These are phyloP conservation scores for Sylvilagus bachmani DNA, from an alignment of 2,113 vertebrate genomes.

Conservation along the genomic window DNA sequence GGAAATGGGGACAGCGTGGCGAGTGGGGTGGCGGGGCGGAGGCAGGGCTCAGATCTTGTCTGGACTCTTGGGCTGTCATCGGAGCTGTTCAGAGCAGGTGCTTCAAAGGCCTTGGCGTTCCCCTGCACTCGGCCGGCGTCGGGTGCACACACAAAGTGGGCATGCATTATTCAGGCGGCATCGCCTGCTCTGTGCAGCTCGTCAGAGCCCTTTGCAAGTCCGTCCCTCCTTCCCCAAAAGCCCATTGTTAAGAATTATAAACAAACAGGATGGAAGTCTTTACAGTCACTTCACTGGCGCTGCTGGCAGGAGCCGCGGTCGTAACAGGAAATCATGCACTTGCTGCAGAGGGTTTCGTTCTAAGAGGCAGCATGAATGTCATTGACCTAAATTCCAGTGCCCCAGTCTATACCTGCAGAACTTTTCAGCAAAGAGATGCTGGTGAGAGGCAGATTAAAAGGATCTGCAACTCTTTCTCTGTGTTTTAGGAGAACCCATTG, in stretches of 20 bases:
- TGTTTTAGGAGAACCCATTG: constrained; percentile 72
- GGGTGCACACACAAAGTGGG: constrained; percentile 62
- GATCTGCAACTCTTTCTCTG: constrained; percentile 65
- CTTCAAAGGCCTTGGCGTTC: constrained; percentile 75
- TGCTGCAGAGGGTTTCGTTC: constrained; percentile 84
- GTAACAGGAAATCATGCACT: constrained; percentile 87
- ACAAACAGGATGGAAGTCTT: constrained; percentile 72
- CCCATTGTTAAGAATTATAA: constrained; percentile 77
- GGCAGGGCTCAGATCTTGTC: constrained; percentile 78
- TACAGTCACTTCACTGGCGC: neutral
- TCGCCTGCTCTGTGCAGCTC: neutral
- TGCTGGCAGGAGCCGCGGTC: constrained; percentile 79
- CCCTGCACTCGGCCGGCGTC: neutral
- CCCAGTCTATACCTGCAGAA: constrained; percentile 83
- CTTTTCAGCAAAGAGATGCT: constrained; percentile 78
- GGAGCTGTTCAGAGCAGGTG: constrained; percentile 64
- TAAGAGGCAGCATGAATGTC: constrained; percentile 84
- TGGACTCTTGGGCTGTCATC: constrained; percentile 74
- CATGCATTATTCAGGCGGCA: constrained; percentile 78
- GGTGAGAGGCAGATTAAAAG: constrained; percentile 80
- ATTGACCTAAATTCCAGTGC: constrained; percentile 89
- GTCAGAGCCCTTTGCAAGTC: neutral
- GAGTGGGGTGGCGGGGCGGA: constrained; percentile 47
- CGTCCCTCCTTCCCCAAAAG: constrained; percentile 69
- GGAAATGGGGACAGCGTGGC: constrained; percentile 42